Evolutionary conservation across 2,797 vertebrate genomes (phyloP), one percentile per base, ranked within the genome.

Genomic region (Halcyon smyrnensis): DNA sequence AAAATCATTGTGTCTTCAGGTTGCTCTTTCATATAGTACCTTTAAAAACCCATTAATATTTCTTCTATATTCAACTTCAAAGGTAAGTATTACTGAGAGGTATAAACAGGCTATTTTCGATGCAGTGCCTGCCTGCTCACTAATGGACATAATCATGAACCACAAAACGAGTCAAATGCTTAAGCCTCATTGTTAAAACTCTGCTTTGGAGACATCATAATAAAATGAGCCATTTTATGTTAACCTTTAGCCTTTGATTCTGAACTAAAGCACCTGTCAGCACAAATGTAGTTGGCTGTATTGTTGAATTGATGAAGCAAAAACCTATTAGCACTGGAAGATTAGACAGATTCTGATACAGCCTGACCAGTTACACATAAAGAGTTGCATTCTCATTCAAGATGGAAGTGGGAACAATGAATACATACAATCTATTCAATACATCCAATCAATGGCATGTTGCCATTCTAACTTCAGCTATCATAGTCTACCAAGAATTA

Each of bases 81-180:
- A 89, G 92, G 37, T 84, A 30, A 91, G 60, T 86, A 46, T 75
- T 83, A 84, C 86, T 90, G 94, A 96, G 93, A 94, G 79, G 39
- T 78, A 95, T 97, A 95, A 93, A 93, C 56, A 89, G 91, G 77
- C 70, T 91, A 74, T 89, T 97, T 97, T 67, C 92, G 69, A 94
- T 87, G 86, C 84, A 93, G 43, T 5, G 36, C 63, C 68, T 95
- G 76, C 84, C 75, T 96, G 63, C 69, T 97, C 89, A 78, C 78
- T 97, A 97, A 97, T 97, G 93, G 92, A 97, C 95, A 93, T 92
- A 94, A 95, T 96, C 85, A 97, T 87, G 87, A 97, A 95, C 71
- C 64, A 96, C 86, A 92, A 74, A 96, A 96, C 88, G 93, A 97
- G 95, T 96, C 90, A 97, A 97, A 97, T 81, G 46, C 60, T 97